Base-by-base conservation (phyloP, 2,888 invertebrate species). In the Athetis lepigone region DNA sequence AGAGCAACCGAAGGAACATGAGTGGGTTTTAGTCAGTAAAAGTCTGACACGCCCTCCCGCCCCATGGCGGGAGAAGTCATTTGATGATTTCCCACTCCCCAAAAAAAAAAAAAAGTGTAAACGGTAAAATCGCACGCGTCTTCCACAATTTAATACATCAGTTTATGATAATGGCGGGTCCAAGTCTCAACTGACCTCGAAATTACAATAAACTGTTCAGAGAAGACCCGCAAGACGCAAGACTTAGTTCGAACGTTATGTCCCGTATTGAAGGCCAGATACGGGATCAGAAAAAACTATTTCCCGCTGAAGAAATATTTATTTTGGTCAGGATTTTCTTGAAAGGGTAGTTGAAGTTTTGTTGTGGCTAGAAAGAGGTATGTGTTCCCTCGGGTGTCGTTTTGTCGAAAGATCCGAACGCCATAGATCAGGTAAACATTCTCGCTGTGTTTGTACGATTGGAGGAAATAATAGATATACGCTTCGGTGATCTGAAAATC, bases 241-340 rank as follows among this genome's bases (percentile, higher is more conserved):
- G 42, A 45, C 51, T 54, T 55, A 51, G 36, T 69, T 56, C n/a
- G 21, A 51, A 56, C 13, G 25, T 37, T 21, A 25, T 23, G 63
- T 16, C 52, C 46, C 5, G 19, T 46, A 74, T 58, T 60, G 56
- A 45, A 19, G 40, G 27, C 6, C 63, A 57, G 29, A 61, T 50
- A 57, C 52, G 39, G 52, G 50, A 42, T 23, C 25, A 49, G 25
- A 33, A 75, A 40, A 71, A 51, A 40, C 55, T 25, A 61, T 75
- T 75, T 76, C 42, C 64, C 23, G 37, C 39, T 43, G 39, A 13
- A 19, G 16, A 46, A 46, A 23, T 51, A 19, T 51, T 69, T 70
- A 55, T 75, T 57, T 46, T 63, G 18, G 49, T 70, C 2, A 13
- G 37, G 9, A 49, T 56, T 75, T 74, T 59, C 13, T 45, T 55